Evolutionary conservation across 1,140 invertebrate genomes (phyloP).

Genomic region (Grapholita molesta): DNA sequence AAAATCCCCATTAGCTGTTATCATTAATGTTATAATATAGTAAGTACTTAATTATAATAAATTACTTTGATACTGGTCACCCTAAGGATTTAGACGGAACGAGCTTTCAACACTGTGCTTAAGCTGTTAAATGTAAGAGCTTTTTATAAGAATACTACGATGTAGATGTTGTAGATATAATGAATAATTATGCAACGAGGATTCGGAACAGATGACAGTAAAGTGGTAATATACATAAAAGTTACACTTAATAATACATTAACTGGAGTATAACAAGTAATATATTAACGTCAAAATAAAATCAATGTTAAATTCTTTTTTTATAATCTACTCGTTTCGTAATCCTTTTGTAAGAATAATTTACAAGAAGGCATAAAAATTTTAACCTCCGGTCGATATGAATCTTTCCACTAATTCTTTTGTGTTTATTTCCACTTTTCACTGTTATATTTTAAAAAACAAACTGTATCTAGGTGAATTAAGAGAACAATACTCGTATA

Average conservation of each 20-base stretch:
- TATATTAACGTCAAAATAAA: too few relatives aligned
- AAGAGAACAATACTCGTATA: not conserved
- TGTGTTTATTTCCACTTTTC: not conserved
- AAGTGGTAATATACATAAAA: conserved; percentile 34
- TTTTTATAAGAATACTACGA: conserved; percentile 50
- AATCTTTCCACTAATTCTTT: not conserved
- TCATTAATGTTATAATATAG: not conserved
- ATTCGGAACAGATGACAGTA: conserved; percentile 37
- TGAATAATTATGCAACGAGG: conserved; percentile 31
- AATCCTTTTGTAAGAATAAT: too few relatives aligned
- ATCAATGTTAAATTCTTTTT: not conserved
- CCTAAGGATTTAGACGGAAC: conserved; percentile 46
- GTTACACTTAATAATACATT: conserved; percentile 20
- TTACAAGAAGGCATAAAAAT: too few relatives aligned
- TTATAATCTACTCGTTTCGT: not conserved
- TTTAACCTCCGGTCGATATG: not conserved
- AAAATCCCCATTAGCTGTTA: conserved; percentile 5
- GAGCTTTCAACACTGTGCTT: conserved; percentile 68
- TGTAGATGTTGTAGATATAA: conserved; percentile 62
- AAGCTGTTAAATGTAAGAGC: conserved; percentile 67
- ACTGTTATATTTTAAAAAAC: not conserved
- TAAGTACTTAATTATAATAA: conserved; percentile 4
- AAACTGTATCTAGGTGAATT: conserved; percentile 2
- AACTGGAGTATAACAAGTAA: not conserved
- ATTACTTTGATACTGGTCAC: not conserved